Evolutionary conservation across 2,888 invertebrate genomes (phyloP), one percentile per base, ranked within the genome.

Genomic region (Xestia sexstrigata): DNA sequence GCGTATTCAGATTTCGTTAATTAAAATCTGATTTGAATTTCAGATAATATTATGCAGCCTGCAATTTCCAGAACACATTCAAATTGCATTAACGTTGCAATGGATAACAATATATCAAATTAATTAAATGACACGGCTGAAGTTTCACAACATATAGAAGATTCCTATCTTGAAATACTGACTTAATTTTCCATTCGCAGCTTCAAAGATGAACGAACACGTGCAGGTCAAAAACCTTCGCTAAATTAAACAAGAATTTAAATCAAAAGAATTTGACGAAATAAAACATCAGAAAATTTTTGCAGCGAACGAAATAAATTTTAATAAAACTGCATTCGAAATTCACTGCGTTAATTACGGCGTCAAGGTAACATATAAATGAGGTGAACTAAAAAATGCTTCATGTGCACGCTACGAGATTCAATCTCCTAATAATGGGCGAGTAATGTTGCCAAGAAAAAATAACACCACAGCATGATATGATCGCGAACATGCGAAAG

Each of bases 401-500:
- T 95, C 94, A 94, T 92, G 92, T 90, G 92, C 95, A 95, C 94
- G 95, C 94, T 86, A 94, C 90, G 84, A 93, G 95, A 94, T 95
- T 93, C 90, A 91, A 95, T 95, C 95, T 93, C 89, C 90, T 94
- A 94, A 95, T 95, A 94, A 95, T 94, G 93, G 92, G 93, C 89
- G 89, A 89, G 92, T 91, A 92, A 93, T 91, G 91, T 91, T 89
- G 88, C 87, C 87, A 90, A 90, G 88, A 86, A 92, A 92, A 91
- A 93, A 93, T 92, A 92, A 91, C 90, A 91, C 90, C 89, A 90
- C 88, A 89, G 84, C 88, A 90, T 89, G 95, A 95, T 95, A 93
- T 87, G 81, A 95, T 95, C 95, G 90, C 88, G 82, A 87, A 92
- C 94, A 94, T 94, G 93, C 95, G 87, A 93, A 91, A 91, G 93